Percentiles rank a stretch among this genome's conserved stretches.
Conservation (phyloP, 2,797 vertebrate species). For the Coracias cyanogaster region DNA sequence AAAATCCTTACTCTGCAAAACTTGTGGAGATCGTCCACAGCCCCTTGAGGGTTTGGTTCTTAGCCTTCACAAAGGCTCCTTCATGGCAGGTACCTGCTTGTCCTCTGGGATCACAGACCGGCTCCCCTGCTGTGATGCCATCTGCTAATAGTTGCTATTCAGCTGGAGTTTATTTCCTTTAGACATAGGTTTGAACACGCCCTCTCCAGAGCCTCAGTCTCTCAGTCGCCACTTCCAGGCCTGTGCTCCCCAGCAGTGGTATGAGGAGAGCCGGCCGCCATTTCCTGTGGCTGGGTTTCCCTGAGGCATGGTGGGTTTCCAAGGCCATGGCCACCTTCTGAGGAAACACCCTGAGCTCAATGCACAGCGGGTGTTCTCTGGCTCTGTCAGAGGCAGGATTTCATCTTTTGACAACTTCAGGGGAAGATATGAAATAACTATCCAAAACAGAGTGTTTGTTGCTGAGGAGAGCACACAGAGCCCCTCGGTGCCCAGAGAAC, state of each 20-base stretch:
- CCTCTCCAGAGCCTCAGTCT: too few relatives aligned
- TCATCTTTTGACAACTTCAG: neutral
- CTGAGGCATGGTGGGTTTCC: rapidly evolving
- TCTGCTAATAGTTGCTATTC: neutral
- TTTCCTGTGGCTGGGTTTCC: neutral
- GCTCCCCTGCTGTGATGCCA: neutral
- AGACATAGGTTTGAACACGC: rapidly evolving
- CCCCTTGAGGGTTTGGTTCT: neutral
- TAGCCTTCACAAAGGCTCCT: neutral
- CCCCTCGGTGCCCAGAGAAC: rapidly evolving
- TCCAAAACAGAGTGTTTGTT: neutral
- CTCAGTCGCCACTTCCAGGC: neutral
- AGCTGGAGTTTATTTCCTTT: neutral
- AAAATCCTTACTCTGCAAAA: too few relatives aligned
- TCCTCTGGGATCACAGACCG: rapidly evolving
- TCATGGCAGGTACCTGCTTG: neutral
- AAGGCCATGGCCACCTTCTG: rapidly evolving
- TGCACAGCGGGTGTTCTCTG: rapidly evolving
- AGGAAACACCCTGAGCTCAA: rapidly evolving
- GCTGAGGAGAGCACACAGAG: rapidly evolving
- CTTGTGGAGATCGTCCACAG: rapidly evolving
- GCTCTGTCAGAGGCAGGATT: neutral
- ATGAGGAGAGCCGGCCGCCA: rapidly evolving
- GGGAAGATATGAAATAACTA: neutral
- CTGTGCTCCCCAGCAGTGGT: rapidly evolving